phyloP scores from a whole-genome alignment of 2,113 vertebrate genomes.

The Cyanoramphus novaezelandiae region DNA sequence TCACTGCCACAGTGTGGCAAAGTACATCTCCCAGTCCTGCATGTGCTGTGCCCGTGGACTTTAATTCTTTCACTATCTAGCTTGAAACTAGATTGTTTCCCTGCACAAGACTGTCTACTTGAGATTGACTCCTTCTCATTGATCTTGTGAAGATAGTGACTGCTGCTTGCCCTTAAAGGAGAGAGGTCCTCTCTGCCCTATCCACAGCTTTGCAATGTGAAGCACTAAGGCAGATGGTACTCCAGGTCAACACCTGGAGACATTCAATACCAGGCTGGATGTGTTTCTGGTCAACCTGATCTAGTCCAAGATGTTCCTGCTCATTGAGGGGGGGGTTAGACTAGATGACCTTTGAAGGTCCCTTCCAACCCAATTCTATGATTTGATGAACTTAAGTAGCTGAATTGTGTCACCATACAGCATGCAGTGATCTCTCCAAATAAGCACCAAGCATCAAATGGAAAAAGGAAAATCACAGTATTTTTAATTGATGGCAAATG shows the following conservation, averaged over 20 bases:
- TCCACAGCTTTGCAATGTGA: not conserved
- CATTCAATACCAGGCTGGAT: not conserved
- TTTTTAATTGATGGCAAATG: not conserved
- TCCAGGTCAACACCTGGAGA: not conserved
- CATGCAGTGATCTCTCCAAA: not conserved
- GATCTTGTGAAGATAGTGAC: too few species aligned
- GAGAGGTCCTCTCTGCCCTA: not conserved
- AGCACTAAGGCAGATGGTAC: not conserved
- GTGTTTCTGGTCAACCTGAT: not conserved
- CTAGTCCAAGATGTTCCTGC: not conserved
- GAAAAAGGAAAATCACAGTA: not conserved
- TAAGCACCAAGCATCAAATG: not conserved
- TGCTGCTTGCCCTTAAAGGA: not conserved
- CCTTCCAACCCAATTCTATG: not conserved
- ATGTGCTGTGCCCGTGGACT: rapidly evolving
- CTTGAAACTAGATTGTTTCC: not conserved
- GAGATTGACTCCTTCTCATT: not conserved
- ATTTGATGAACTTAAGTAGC: rapidly evolving
- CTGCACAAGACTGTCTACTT: not conserved
- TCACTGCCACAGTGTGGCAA: not conserved
- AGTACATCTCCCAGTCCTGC: not conserved
- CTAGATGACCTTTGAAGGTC: not conserved
- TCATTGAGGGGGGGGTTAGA: not conserved
- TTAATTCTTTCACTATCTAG: not conserved
- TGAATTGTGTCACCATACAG: not conserved